These are phyloP conservation scores for Periplaneta americana DNA, from an alignment of 1,140 invertebrate species.

Conservation along the genomic window DNA sequence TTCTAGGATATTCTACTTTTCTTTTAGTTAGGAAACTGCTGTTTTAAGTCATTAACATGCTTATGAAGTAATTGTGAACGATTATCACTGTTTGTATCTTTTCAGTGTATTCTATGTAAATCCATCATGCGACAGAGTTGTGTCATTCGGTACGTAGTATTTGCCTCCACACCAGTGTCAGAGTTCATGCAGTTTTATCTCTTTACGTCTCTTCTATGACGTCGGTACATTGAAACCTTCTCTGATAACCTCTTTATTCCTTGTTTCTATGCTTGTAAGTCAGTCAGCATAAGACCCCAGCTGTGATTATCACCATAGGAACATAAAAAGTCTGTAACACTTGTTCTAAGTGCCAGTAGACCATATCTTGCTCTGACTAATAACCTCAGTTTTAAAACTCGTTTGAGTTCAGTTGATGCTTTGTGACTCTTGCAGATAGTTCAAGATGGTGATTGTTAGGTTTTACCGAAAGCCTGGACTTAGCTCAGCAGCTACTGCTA, in stretches of 20 bases:
- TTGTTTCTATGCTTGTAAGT: not conserved
- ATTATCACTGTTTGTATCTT: not conserved
- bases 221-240: not conserved
- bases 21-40: not conserved
- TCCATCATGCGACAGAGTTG: not conserved
- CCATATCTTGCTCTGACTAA: too few relatives aligned
- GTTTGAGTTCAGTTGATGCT: not conserved
- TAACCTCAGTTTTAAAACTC: too few relatives aligned
- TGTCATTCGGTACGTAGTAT: not conserved
- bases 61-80: not conserved
- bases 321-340: not conserved
- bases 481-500: slow-evolving; percentile 23
- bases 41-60: not conserved
- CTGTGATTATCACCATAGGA: not conserved
- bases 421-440: not conserved
- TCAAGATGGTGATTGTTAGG: slow-evolving; percentile 12
- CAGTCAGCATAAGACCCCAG: not conserved
- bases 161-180: not conserved
- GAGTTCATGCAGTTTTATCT: not conserved
- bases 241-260: not conserved
- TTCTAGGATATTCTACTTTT: too few relatives aligned
- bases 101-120: not conserved
- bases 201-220: not conserved
- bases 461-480: slow-evolving; percentile 32
- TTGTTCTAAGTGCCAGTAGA: too few relatives aligned